Conservation (phyloP, 2,888 invertebrate species). For the Therioaphis trifolii region DNA sequence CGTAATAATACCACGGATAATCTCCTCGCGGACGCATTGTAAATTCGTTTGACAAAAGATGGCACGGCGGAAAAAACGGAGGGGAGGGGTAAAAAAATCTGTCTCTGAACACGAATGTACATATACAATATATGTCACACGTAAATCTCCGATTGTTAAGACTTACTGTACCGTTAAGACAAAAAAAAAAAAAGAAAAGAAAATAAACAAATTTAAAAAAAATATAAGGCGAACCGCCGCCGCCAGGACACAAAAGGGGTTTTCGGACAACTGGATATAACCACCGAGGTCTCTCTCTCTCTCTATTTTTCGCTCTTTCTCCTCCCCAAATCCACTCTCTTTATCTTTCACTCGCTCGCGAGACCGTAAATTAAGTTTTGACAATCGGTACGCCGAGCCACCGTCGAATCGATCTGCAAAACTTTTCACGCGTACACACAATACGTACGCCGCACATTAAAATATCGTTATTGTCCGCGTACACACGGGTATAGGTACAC, state of each 20-base stretch:
- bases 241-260: neutral
- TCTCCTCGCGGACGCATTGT: conserved; percentile 1
- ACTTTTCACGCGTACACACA: conserved; percentile 1
- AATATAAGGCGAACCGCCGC: neutral
- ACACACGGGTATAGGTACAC: no score
- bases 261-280: conserved; percentile 33
- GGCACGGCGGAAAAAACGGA: neutral
- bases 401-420: conserved; percentile 1
- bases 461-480: neutral
- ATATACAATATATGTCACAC: no score
- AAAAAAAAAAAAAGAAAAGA: conserved; percentile 1
- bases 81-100: no score
- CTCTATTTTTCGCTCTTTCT: no score
- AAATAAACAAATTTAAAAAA: no score
- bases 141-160: conserved; percentile 52
- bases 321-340: no score
- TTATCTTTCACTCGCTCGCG: neutral
- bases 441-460: neutral
- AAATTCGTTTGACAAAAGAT: conserved; percentile 29
- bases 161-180: conserved; percentile 53
- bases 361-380: conserved; percentile 20
- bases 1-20: conserved; percentile 55
- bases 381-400: neutral
- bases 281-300: no score
- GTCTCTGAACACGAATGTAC: no score